Evolutionary conservation across 2,888 invertebrate genomes (phyloP).

Genomic region (Pterobdella sp.): DNA sequence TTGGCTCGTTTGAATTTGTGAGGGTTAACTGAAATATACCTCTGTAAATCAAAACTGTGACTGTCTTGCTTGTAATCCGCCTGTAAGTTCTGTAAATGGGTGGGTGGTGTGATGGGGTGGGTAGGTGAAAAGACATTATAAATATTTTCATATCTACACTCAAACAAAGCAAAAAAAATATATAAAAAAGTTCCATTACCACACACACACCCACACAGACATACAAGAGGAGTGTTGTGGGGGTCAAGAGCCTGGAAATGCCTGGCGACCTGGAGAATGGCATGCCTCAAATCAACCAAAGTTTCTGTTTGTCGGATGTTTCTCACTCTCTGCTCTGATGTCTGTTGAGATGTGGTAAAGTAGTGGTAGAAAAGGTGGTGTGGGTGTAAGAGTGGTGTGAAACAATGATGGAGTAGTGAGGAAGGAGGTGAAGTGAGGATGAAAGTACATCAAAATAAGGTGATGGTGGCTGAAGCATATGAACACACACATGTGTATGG

Average conservation of each 20-base stretch:
- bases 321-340: slow-evolving; percentile 71
- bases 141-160: neutral
- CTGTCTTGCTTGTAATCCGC: slow-evolving; percentile 93
- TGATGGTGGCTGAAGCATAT: no score
- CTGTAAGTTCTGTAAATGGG: slow-evolving; percentile 55
- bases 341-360: no score
- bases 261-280: slow-evolving; percentile 81
- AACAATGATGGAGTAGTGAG: no score
- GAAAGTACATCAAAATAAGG: no score
- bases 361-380: no score
- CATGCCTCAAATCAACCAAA: slow-evolving; percentile 90
- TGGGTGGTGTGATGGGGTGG: neutral
- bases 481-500: no score
- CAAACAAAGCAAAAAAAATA: neutral
- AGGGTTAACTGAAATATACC: slow-evolving; percentile 68
- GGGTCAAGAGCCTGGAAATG: slow-evolving; percentile 91
- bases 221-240: slow-evolving; percentile 58
- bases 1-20: slow-evolving; percentile 80
- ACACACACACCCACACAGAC: slow-evolving; percentile 28
- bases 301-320: slow-evolving; percentile 97
- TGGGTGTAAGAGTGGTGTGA: no score
- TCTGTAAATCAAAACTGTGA: slow-evolving; percentile 84
- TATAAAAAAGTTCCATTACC: neutral
- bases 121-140: neutral
- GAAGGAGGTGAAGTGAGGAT: no score